These are phyloP conservation scores for Florisuga fusca DNA, from an alignment of 2,797 vertebrate genomes.

Conservation along the genomic window DNA sequence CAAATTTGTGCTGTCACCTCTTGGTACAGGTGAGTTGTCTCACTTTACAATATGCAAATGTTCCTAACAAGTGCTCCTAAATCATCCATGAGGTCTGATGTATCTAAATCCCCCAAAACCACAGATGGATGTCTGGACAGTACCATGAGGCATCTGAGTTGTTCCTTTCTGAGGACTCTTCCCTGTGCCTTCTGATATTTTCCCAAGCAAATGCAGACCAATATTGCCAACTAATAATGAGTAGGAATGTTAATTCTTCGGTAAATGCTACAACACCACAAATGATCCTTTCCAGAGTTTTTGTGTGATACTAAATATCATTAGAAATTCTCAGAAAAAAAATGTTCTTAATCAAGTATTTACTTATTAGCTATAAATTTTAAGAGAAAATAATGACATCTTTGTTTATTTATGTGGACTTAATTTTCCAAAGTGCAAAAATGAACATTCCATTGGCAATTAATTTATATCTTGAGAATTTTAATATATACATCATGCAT, in stretches of 20 bases:
- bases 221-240: rapidly evolving
- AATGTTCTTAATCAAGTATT: background rate
- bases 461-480: background rate
- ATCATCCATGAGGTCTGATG: background rate
- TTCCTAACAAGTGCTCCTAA: background rate
- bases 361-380: background rate
- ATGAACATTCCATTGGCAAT: background rate
- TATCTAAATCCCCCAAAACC: background rate
- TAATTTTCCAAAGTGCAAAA: background rate
- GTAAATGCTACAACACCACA: background rate
- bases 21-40: background rate
- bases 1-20: background rate
- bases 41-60: background rate
- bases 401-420: background rate
- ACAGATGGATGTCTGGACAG: background rate
- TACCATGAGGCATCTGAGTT: background rate
- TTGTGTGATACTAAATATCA: background rate
- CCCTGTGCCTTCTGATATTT: background rate
- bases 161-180: background rate
- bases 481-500: background rate
- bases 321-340: background rate
- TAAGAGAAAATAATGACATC: background rate
- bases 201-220: background rate
- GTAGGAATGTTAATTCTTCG: background rate
- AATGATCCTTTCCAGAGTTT: background rate